Evolutionary conservation across 2,797 vertebrate species (phyloP), one percentile per base, ranked within the genome.

Genomic region (Syncerus caffer): DNA sequence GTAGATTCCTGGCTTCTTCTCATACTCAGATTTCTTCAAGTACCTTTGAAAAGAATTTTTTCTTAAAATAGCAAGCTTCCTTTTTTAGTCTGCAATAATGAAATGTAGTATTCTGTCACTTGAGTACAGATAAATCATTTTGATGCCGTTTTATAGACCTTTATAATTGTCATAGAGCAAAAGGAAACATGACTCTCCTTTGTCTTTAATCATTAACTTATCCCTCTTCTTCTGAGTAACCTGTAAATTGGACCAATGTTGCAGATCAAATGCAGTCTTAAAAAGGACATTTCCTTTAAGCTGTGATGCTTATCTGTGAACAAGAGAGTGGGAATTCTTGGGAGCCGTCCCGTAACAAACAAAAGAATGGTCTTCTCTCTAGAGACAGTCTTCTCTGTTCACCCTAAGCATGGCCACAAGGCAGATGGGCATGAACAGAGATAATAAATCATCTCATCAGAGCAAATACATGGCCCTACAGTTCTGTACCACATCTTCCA

Each of bases 1-100:
- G 79, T 85, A 95, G 88, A 90, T 21, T 96, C 92, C 85, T 67
- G 55, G 31, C 78, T 93, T 97, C 57, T 85, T 85, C 93, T 88
- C 42, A 85, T 25, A 96, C 29, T 82, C 67, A 17, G 42, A 97
- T 79, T 93, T 95, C 87, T 80, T 38, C 87, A 97, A 93, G 57
- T 85, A 95, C 25, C 25, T 97, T 89, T 89, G 85, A 60, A 92
- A 96, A 96, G 38, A 94, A 82, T 34, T 87, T 29, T 50, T 95
- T 27, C 96, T 64, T 78, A 89, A 93, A 64, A 94, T 31, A 62
- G 93, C 27, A 16, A 94, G 58, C 23, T 89, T 74, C 38, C 45
- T 79, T 83, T 50, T 58, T 53, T 8, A 57, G 51, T 94, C 57
- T 97, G 47, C 79, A 82, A 19, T 31, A 90, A 87, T 51, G 45